A percentile compares a stretch with the other conserved stretches of the same genome.
Conservation (phyloP, 1,140 invertebrate genomes). For the Alviniconcha marisindica region DNA sequence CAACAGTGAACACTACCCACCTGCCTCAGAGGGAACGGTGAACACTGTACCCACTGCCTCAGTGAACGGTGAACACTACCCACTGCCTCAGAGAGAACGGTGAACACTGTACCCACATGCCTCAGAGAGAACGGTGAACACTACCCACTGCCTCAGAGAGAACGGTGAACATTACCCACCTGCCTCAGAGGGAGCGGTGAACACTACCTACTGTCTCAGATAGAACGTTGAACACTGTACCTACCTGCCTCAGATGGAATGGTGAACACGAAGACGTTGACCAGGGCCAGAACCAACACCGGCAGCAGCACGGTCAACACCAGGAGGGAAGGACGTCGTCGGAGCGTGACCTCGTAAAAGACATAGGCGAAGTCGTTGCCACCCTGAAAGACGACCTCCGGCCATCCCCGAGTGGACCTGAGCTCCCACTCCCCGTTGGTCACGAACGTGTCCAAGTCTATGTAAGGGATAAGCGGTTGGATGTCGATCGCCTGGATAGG, state of each 20-base stretch:
- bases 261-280: conserved; percentile 43
- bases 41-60: too few species aligned
- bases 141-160: too few species aligned
- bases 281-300: conserved; percentile 23
- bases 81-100: too few species aligned
- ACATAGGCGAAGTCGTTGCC: neutral
- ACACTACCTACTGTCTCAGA: too few species aligned
- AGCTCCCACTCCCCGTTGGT: conserved; percentile 38
- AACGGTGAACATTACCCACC: too few species aligned
- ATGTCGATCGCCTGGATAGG: neutral
- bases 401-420: neutral
- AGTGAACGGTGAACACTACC: too few species aligned
- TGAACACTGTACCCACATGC: too few species aligned
- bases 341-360: conserved; percentile 18
- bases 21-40: too few species aligned
- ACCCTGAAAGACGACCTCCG: too few species aligned
- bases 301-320: conserved; percentile 37
- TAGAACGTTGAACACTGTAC: neutral
- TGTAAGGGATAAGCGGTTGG: neutral
- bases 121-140: too few species aligned
- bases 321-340: conserved; percentile 8
- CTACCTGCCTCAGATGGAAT: conserved; percentile 42
- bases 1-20: too few species aligned
- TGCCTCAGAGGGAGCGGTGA: too few species aligned
- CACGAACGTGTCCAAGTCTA: neutral